A percentile compares a stretch with the other conserved stretches of the same genome.
Conservation (phyloP, 1,140 invertebrate species). For the Trachelipus rathkii region DNA sequence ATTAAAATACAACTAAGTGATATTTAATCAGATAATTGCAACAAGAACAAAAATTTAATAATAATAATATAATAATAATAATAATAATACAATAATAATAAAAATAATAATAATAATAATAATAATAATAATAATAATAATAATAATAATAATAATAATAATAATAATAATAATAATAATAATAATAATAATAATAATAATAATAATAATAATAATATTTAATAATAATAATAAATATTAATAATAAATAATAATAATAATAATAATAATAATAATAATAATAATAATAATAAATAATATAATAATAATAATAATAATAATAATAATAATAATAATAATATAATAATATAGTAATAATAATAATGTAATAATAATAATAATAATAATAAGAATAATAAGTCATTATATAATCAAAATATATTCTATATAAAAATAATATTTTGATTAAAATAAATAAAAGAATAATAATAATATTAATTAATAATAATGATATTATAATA, state of each 20-base stretch:
- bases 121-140: conserved; percentile 15
- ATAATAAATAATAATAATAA: not conserved
- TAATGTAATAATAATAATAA: conserved; percentile 15
- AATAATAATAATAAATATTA: no score
- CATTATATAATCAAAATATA: no score
- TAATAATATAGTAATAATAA: conserved; percentile 10
- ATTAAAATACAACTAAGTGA: no score
- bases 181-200: conserved; percentile 15
- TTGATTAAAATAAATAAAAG: no score
- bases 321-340: conserved; percentile 15
- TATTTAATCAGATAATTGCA: no score
- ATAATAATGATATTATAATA: conserved; percentile 7
- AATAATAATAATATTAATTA: conserved; percentile 4
- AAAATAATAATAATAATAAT: conserved; percentile 10
- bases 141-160: conserved; percentile 15
- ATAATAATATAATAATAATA: no score
- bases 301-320: conserved; percentile 10
- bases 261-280: no score
- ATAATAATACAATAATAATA: not conserved
- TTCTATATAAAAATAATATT: no score
- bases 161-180: conserved; percentile 12
- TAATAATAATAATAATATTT: not conserved
- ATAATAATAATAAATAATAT: no score
- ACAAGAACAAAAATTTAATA: no score
- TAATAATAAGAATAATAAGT: not conserved